phyloP scores from a whole-genome alignment of 2,113 vertebrate genomes.

The Motacilla tschutschensis region DNA sequence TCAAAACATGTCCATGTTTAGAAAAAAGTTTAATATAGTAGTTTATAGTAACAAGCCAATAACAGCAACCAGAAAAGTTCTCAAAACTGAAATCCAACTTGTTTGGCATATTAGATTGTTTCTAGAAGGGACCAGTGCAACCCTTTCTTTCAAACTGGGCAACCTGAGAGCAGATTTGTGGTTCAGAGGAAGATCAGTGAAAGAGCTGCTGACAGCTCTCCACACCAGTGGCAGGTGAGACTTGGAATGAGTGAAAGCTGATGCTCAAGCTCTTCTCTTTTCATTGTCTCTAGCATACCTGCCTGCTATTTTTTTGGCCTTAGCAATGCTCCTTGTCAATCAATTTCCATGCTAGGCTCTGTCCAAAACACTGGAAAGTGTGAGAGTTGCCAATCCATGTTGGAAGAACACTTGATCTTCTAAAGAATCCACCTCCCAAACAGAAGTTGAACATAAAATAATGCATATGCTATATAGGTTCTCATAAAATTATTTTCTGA shows the following conservation, averaged over 20 bases:
- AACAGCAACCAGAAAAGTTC: neutral
- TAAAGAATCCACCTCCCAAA: neutral
- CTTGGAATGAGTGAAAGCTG: neutral
- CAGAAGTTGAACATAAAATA: neutral
- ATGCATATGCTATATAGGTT: neutral
- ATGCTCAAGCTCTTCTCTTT: neutral
- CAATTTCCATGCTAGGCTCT: neutral
- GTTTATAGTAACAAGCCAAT: neutral
- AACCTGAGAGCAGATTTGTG: neutral
- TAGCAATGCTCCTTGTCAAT: neutral
- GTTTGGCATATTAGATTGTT: neutral
- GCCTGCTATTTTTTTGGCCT: neutral
- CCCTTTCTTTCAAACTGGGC: neutral
- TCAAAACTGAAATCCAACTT: neutral
- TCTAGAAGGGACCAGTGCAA: neutral
- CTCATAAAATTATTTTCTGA: neutral
- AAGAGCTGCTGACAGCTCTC: neutral
- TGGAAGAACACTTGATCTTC: neutral
- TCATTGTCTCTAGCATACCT: neutral
- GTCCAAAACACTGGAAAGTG: neutral
- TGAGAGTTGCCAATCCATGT: neutral
- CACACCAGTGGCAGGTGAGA: neutral
- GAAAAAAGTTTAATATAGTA: neutral
- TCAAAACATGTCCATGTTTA: neutral
- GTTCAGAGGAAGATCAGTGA: neutral